Evolutionary conservation across 1,140 invertebrate species (phyloP).

Genomic region (Branchinecta lynchi): DNA sequence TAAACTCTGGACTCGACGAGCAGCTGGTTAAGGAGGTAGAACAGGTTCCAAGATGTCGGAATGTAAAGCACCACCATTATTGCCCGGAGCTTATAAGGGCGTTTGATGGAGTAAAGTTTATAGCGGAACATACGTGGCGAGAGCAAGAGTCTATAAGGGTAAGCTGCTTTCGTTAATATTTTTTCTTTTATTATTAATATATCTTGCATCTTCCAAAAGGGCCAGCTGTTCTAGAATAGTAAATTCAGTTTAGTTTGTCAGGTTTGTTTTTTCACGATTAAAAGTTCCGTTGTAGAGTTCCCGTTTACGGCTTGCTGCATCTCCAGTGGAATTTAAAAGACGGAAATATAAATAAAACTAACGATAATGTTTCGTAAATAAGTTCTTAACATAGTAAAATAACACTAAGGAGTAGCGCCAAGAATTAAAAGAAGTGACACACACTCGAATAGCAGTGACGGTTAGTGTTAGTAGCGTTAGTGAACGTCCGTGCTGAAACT

Average conservation of each 20-base stretch:
- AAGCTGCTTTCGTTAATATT: slow-evolving; percentile 24
- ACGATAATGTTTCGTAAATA: too few species aligned
- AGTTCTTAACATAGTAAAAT: too few species aligned
- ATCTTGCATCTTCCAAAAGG: too few species aligned
- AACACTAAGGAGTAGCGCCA: too few species aligned
- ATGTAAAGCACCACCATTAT: slow-evolving; percentile 50
- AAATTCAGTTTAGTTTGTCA: neutral
- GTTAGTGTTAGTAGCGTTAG: too few species aligned
- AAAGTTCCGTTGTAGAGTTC: slow-evolving; percentile 11
- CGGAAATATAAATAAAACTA: neutral
- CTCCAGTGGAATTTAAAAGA: neutral
- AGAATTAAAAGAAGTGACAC: too few species aligned
- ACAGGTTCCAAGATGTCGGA: slow-evolving; percentile 19
- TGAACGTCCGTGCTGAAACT: too few species aligned
- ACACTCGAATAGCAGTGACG: too few species aligned
- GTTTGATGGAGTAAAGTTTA: slow-evolving; percentile 77
- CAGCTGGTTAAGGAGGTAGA: slow-evolving; percentile 19
- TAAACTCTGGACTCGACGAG: slow-evolving; percentile 13
- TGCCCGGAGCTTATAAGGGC: slow-evolving; percentile 83
- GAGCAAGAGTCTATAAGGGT: slow-evolving; percentile 82
- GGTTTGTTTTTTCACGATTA: neutral
- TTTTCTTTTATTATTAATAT: too few species aligned
- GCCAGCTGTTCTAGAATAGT: neutral
- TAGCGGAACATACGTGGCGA: slow-evolving; percentile 79
- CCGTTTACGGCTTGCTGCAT: slow-evolving; percentile 12